Evolutionary conservation across 2,888 invertebrate genomes (phyloP), one percentile per base, ranked within the genome.

Genomic region (Drosophila leonis): DNA sequence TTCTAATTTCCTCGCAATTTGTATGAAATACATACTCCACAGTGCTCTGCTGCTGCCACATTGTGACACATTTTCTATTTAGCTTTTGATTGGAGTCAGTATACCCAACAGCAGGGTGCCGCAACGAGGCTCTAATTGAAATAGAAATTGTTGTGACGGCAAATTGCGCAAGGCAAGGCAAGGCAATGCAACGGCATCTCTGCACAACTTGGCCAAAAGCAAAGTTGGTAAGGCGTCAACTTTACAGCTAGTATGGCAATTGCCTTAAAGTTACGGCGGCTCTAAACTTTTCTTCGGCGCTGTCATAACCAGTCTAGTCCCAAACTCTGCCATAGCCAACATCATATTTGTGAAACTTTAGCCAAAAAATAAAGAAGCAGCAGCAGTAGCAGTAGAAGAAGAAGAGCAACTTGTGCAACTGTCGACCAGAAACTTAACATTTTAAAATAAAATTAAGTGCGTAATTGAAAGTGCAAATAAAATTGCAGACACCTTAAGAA

Each of bases 281-380:
- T 27, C 55, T 54, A 18, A 78, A 78, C 24, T 68, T 74, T 69
- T 51, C 31, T 33, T 6, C 7, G 48, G 37, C 52, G 29, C 48
- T 71, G 76, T 78, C 66, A 57, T 56, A 66, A 46, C 42, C 48
- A 56, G 66, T 67, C 64, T 62, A 64, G 54, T 57, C 63, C 33
- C 35, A 59, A 77, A 60, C 51, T 72, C 48, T 44, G 33, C 7
- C 31, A 39, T 24, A 9, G 15, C 39, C 29, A 24, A 35, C 61
- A 62, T 75, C 69, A 80, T 69, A 82, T 83, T 80, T 72, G 68
- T 48, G 60, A 35, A 82, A 82, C 66, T 82, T 79, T 70, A 51
- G 10, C n/a, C 15, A 8, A 41, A 41, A 41, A 65, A 57, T 18
- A 49, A 20, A 24, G 41, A 42, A 1, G 35, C 35, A 13, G 44